Base-by-base conservation (phyloP, 2,113 vertebrate genomes). In the Empidonax traillii region DNA sequence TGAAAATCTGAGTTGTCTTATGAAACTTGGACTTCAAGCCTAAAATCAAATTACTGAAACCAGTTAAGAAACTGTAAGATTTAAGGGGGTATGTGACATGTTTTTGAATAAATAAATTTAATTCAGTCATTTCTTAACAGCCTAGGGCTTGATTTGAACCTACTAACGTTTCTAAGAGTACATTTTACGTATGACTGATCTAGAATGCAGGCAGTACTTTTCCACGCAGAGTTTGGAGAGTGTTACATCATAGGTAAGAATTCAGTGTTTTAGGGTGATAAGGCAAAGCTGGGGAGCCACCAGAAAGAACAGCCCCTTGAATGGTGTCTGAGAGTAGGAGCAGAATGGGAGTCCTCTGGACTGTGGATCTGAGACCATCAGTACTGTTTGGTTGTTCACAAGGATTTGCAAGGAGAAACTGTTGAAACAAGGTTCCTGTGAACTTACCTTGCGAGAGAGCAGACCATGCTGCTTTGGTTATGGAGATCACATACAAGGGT, bases 291-390 rank as follows among this genome's bases (percentile, higher is more conserved):
- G 55, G 39, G 31, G 24, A 82, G 19, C 27, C 6, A 10, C 28
- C 41, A 74, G 28, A 58, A 82, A 35, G 66, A 49, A 47, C 30
- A 56, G 11, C 4, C 22, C 12, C 8, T 51, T 41, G 18, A 43
- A 43, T 35, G 31, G 33, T 68, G 37, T 80, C 67, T 51, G 47
- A n/a, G 52, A 31, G 41, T 18, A 56, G 66, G 25, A 66, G 73
- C 49, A 92, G 68, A 49, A 71, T n/a, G n/a, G 43, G 37, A 68
- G 31, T 39, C 62, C 3, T 22, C 61, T 58, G 24, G 75, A 31
- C 15, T 41, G 28, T 1, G 2, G 37, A 49, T 85, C 52, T 1
- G 1, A 90, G 25, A 39, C 9, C 33, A 30, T 61, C 1, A 0
- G 21, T 83, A 20, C 23, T 19, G 4, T 51, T 67, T 66, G 14